Evolutionary conservation across 2,888 invertebrate genomes (phyloP).

Genomic region (Hemaris fuciformis): DNA sequence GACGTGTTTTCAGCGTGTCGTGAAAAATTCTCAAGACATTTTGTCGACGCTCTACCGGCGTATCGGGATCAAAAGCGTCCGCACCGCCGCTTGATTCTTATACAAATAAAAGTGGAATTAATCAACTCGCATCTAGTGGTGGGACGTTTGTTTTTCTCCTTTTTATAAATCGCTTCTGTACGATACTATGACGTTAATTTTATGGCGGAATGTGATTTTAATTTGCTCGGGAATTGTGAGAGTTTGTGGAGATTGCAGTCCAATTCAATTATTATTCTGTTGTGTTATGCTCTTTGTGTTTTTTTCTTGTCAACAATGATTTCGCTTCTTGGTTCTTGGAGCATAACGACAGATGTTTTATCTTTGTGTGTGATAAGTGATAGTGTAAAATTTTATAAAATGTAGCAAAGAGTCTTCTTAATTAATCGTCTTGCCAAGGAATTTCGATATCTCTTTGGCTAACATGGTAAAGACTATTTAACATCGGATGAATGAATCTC

Average conservation of each 20-base stretch:
- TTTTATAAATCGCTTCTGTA: slow-evolving; percentile 6
- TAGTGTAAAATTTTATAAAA: no score
- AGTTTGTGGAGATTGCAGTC: background rate
- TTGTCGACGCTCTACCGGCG: slow-evolving; percentile 66
- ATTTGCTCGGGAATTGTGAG: background rate
- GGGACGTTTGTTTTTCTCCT: slow-evolving; percentile 28
- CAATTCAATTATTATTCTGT: background rate
- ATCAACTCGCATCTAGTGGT: slow-evolving; percentile 68
- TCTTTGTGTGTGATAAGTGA: no score
- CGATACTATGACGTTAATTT: background rate
- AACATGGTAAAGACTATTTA: no score
- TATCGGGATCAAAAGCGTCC: slow-evolving; percentile 74
- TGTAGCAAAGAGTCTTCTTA: no score
- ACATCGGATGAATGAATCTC: no score
- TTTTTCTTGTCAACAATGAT: no score
- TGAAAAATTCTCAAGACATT: slow-evolving; percentile 68
- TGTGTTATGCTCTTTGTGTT: background rate
- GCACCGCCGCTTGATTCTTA: slow-evolving; percentile 68
- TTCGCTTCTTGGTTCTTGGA: no score
- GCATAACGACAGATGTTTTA: no score
- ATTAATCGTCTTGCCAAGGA: no score
- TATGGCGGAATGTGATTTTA: slow-evolving; percentile 9
- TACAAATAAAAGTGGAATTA: slow-evolving; percentile 78
- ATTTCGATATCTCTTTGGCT: no score
- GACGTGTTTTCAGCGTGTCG: slow-evolving; percentile 65